A percentile compares a stretch with the other conserved stretches of the same genome.
phyloP scores from a whole-genome alignment of 1,140 invertebrate genomes.

The Melipona quadrifasciata region DNA sequence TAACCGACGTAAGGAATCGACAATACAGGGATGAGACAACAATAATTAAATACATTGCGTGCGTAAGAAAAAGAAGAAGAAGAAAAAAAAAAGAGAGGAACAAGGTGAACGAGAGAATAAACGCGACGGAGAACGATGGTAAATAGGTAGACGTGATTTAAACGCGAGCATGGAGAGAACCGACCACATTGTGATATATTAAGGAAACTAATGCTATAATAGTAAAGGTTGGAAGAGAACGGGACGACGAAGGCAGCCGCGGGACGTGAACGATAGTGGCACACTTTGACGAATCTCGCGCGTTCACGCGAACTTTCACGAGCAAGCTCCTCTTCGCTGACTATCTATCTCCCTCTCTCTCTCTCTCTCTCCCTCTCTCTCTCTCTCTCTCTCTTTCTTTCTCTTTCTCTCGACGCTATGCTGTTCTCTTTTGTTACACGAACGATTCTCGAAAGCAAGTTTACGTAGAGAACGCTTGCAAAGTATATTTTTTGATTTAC shows the following conservation, averaged over 20 bases:
- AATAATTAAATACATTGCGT: conserved; percentile 79
- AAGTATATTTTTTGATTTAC: conserved; percentile 13
- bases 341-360: too few relatives aligned
- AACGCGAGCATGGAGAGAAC: conserved; percentile 56
- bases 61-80: conserved; percentile 63
- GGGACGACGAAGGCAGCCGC: conserved; percentile 11
- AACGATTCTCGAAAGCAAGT: not conserved
- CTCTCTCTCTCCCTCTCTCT: not conserved
- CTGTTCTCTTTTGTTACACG: not conserved
- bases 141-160: conserved; percentile 35
- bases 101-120: too few relatives aligned
- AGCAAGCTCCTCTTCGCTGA: not conserved
- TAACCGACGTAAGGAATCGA: conserved; percentile 75
- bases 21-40: conserved; percentile 82
- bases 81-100: not conserved
- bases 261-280: not conserved
- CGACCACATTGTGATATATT: conserved; percentile 81
- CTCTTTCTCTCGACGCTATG: not conserved
- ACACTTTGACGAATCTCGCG: conserved; percentile 21
- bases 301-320: conserved; percentile 12
- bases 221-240: conserved; percentile 9
- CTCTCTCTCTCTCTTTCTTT: not conserved
- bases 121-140: conserved; percentile 5
- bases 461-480: not conserved
- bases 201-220: conserved; percentile 47